Percentiles rank a stretch among this genome's conserved stretches.
Evolutionary conservation across 2,797 vertebrate species (phyloP).

Genomic region (Coccyzus lansbergi): DNA sequence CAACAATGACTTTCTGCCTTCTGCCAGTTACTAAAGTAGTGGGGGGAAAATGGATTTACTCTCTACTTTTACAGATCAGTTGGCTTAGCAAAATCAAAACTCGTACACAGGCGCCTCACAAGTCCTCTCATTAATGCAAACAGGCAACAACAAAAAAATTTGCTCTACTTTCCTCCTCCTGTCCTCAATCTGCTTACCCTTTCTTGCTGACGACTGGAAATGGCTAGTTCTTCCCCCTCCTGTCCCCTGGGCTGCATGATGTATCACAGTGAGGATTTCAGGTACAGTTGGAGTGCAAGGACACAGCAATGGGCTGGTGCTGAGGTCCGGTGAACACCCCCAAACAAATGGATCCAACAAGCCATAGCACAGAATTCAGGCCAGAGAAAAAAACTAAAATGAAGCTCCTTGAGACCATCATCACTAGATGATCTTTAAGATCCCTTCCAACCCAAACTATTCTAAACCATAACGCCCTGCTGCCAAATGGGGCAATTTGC

Average conservation of each 20-base stretch:
- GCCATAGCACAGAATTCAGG: not conserved
- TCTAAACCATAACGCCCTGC: not conserved
- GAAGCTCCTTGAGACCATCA: not conserved
- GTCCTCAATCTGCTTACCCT: not conserved
- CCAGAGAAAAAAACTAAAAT: not conserved
- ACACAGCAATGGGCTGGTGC: not conserved
- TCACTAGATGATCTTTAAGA: no score
- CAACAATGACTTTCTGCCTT: conserved; percentile 67
- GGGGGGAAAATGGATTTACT: conserved; percentile 47
- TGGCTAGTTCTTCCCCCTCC: not conserved
- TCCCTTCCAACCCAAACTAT: no score
- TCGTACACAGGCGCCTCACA: not conserved
- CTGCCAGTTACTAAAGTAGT: conserved; percentile 51
- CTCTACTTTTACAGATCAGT: conserved; percentile 44
- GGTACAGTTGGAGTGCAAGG: not conserved
- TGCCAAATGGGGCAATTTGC: not conserved
- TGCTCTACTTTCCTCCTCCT: not conserved
- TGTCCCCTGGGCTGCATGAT: not conserved
- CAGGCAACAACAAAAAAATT: not conserved
- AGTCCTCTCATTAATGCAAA: not conserved
- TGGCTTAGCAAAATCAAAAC: conserved; percentile 47
- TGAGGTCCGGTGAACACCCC: not conserved
- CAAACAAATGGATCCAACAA: fast-evolving
- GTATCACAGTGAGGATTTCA: not conserved
- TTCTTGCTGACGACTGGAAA: conserved; percentile 7